These are phyloP conservation scores for Clarias macrocephalus DNA, from an alignment of 2,113 vertebrate genomes.

Conservation along the genomic window DNA sequence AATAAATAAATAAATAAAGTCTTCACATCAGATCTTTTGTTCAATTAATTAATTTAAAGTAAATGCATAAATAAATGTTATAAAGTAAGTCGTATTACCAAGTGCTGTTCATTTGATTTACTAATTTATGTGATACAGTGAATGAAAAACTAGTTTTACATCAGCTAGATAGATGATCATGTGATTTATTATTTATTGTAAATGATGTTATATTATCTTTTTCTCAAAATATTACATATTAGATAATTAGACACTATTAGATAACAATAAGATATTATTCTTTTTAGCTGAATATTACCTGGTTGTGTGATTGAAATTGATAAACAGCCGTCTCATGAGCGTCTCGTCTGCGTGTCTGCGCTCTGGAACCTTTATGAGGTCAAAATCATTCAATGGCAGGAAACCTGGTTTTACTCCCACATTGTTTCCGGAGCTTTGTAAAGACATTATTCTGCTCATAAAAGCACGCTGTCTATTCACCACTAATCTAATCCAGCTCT, in stretches of 20 bases:
- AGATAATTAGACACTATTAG: no score
- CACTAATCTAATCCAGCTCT: background rate
- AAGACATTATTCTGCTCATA: background rate
- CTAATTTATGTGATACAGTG: background rate
- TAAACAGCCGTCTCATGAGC: constrained; percentile 52
- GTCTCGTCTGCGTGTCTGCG: constrained; percentile 60
- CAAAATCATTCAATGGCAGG: constrained; percentile 69
- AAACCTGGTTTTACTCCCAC: constrained; percentile 49
- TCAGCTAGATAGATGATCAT: background rate
- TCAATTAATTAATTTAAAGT: background rate
- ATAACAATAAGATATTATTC: no score
- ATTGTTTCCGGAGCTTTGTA: background rate
- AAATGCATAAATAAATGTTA: background rate
- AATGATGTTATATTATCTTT: background rate
- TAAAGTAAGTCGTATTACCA: background rate
- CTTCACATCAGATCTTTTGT: background rate
- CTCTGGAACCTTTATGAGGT: constrained; percentile 72
- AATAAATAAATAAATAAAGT: background rate
- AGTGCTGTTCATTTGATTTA: background rate
- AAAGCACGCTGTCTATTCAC: background rate
- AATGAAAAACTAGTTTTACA: background rate
- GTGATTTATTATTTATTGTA: background rate
- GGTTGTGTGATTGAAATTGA: constrained; percentile 56
- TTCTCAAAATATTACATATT: background rate
- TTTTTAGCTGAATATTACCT: background rate